Percentiles rank a stretch among this genome's conserved stretches.
Conservation (phyloP, 2,888 invertebrate genomes). For the Ophioninae sp. region DNA sequence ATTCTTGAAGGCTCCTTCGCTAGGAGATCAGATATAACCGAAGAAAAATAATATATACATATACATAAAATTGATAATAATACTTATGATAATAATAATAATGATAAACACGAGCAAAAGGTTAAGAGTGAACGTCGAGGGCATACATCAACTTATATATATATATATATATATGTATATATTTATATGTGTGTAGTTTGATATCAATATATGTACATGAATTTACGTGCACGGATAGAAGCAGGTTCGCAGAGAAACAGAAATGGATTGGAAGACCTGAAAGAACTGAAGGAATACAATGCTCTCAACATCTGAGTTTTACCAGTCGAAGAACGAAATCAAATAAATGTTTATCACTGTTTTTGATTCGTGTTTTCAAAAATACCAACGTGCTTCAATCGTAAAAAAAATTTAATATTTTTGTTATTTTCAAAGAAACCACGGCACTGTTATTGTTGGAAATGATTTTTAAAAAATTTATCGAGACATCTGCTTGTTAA, state of each 20-base stretch:
- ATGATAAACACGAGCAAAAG: not conserved
- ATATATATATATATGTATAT: not conserved
- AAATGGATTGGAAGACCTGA: slow-evolving; percentile 41
- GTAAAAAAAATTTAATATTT: not conserved
- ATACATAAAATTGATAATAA: not conserved
- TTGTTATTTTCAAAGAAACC: not conserved
- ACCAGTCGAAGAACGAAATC: slow-evolving; percentile 29
- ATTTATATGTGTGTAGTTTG: not conserved
- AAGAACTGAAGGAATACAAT: slow-evolving; percentile 65
- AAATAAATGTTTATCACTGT: slow-evolving; percentile 52
- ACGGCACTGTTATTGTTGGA: no score
- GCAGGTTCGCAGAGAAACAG: slow-evolving; percentile 12
- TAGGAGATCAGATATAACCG: slow-evolving; percentile 44
- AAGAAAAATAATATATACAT: not conserved
- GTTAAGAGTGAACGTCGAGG: slow-evolving; percentile 38
- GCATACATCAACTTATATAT: slow-evolving; percentile 29
- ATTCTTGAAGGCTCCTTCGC: slow-evolving; percentile 56
- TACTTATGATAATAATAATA: no score
- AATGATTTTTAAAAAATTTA: no score
- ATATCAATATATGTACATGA: not conserved
- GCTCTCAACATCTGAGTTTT: slow-evolving; percentile 16
- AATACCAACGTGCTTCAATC: slow-evolving; percentile 42
- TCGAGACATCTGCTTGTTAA: no score
- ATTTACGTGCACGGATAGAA: slow-evolving; percentile 4
- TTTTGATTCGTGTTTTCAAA: slow-evolving; percentile 65